Evolutionary conservation across 2,797 vertebrate species (phyloP).

Genomic region (Monodelphis domestica): DNA sequence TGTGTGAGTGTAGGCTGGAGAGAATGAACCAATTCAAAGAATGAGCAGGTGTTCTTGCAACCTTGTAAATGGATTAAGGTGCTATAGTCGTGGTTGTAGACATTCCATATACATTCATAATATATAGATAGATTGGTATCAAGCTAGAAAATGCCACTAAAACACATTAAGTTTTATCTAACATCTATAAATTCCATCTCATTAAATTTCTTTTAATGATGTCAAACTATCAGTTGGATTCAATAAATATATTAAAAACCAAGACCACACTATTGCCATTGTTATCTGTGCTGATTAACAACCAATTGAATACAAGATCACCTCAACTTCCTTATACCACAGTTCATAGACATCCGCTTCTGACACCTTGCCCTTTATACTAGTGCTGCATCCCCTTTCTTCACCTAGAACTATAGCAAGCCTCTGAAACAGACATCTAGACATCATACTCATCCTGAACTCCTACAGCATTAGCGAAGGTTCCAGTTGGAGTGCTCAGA

Average conservation of each 20-base stretch:
- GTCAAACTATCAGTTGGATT: background rate
- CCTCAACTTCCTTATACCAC: background rate
- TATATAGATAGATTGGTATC: background rate
- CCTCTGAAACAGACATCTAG: background rate
- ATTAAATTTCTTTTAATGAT: background rate
- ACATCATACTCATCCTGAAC: too few relatives aligned
- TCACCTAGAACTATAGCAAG: background rate
- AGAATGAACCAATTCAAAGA: background rate
- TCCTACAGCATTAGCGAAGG: too few relatives aligned
- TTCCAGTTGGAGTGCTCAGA: too few relatives aligned
- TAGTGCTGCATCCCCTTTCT: background rate
- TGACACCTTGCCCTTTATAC: background rate
- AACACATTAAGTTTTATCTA: background rate
- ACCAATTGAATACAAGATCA: background rate
- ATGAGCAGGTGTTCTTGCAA: background rate
- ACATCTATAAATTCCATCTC: background rate
- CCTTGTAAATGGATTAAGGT: background rate
- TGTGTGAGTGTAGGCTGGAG: background rate
- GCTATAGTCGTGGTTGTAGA: background rate
- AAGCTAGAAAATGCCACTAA: background rate
- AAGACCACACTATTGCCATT: background rate
- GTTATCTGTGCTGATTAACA: background rate
- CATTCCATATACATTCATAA: background rate
- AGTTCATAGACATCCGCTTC: background rate
- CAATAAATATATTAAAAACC: background rate